A percentile compares a stretch with the other conserved stretches of the same genome.
Conservation (phyloP, 2,797 vertebrate species). For the Characodon lateralis region DNA sequence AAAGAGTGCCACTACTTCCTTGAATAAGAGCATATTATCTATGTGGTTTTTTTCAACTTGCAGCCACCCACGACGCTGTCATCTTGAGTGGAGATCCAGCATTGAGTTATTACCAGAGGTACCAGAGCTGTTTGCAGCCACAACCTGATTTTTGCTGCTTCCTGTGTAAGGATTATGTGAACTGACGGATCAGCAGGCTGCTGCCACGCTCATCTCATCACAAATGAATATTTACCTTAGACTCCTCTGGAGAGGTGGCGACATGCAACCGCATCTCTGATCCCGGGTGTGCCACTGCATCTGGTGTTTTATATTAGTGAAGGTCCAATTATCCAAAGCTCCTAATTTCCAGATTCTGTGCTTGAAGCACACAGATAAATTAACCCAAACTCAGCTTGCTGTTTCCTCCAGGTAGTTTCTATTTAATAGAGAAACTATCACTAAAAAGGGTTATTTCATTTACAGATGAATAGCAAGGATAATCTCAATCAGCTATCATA, state of each 20-base stretch:
- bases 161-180: slow-evolving; percentile 26
- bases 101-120: slow-evolving; percentile 9
- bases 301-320: slow-evolving; percentile 68
- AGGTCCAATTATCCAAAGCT: slow-evolving; percentile 44
- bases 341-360: slow-evolving; percentile 71
- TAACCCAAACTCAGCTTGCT: slow-evolving; percentile 23
- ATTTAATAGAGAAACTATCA: slow-evolving; percentile 6
- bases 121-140: slow-evolving; percentile 4
- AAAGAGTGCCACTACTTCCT: not conserved
- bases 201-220: slow-evolving; percentile 51
- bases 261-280: slow-evolving; percentile 27
- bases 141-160: slow-evolving; percentile 32
- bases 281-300: slow-evolving; percentile 66
- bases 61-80: not conserved
- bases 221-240: slow-evolving; percentile 35
- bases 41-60: not conserved
- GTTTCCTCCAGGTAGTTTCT: slow-evolving; percentile 26
- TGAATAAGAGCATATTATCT: not conserved
- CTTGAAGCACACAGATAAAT: slow-evolving; percentile 55
- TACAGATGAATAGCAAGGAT: slow-evolving; percentile 31
- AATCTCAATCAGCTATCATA: slow-evolving; percentile 35
- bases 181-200: slow-evolving; percentile 38
- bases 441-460: slow-evolving; percentile 37
- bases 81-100: slow-evolving; percentile 1
- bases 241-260: slow-evolving; percentile 44